These are phyloP conservation scores for Lasioglossum albipes DNA, from an alignment of 1,140 invertebrate genomes.

Conservation along the genomic window DNA sequence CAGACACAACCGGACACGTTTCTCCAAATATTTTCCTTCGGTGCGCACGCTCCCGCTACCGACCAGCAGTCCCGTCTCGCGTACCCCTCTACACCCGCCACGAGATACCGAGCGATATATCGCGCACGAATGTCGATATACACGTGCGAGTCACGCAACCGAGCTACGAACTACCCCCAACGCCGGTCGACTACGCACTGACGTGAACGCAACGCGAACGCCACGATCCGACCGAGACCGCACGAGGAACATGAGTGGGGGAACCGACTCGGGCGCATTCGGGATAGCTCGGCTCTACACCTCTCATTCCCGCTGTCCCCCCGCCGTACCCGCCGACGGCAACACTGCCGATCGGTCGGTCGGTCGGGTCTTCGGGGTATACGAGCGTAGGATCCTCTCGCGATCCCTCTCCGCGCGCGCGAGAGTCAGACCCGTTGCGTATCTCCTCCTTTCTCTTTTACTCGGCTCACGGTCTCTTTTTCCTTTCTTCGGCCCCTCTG, in stretches of 20 bases:
- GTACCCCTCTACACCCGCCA: not conserved
- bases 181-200: slow-evolving; percentile 64
- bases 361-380: not conserved
- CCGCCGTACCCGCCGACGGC: not conserved
- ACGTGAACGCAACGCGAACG: slow-evolving; percentile 51
- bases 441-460: not conserved
- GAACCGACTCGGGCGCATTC: not conserved
- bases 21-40: slow-evolving; percentile 44
- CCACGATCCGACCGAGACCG: slow-evolving; percentile 27
- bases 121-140: slow-evolving; percentile 11
- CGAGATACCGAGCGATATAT: slow-evolving; percentile 17
- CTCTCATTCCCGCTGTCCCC: not conserved
- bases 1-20: slow-evolving; percentile 25
- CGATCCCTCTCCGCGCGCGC: not conserved
- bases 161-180: slow-evolving; percentile 39
- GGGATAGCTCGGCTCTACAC: slow-evolving; percentile 19
- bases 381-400: slow-evolving; percentile 29
- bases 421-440: not conserved
- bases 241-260: not conserved
- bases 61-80: too few relatives aligned
- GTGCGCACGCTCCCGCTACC: slow-evolving; percentile 2
- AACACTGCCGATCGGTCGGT: too few relatives aligned
- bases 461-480: not conserved
- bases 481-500: not conserved
- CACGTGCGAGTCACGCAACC: slow-evolving; percentile 23